Conservation (phyloP, 92 coral and sea anemone genomes). For the Epizoanthus fatuus region DNA sequence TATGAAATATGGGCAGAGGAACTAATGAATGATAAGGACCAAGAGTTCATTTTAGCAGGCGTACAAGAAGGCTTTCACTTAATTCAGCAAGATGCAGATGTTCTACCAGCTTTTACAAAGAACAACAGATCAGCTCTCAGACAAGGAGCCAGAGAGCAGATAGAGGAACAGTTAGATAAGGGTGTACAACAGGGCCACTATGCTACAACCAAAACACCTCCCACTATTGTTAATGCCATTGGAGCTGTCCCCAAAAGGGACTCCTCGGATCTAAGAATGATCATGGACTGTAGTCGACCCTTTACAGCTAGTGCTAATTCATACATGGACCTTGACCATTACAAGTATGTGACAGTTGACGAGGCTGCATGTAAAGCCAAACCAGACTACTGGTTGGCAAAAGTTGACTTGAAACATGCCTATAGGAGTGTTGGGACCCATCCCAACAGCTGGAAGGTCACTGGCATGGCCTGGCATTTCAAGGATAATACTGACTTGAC, state of each 20-base stretch:
- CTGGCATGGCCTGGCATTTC: constrained; percentile 53
- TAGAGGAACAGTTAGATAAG: constrained; percentile 42
- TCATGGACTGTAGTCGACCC: constrained; percentile 48
- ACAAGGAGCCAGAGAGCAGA: constrained; percentile 45
- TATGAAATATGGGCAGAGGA: constrained; percentile 48
- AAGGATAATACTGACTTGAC: constrained; percentile 19
- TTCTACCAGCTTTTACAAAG: constrained; percentile 29
- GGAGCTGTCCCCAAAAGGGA: constrained; percentile 49
- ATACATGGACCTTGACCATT: constrained; percentile 48
- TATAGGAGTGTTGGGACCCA: constrained; percentile 48
- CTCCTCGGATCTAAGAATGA: constrained; percentile 31
- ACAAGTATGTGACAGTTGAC: constrained; percentile 44
- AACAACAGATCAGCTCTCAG: constrained; percentile 23
- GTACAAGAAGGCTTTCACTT: constrained; percentile 23
- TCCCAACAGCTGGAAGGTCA: constrained; percentile 53
- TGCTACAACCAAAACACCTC: constrained; percentile 10
- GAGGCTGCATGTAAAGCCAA: constrained; percentile 45
- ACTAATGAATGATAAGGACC: constrained; percentile 38
- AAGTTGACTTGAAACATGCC: constrained; percentile 44
- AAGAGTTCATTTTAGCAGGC: constrained; percentile 34
- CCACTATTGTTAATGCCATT: constrained; percentile 37
- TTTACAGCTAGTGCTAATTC: constrained; percentile 25
- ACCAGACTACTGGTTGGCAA: constrained; percentile 41
- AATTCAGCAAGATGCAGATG: constrained; percentile 27
- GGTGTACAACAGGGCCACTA: constrained; percentile 46